Conservation (phyloP, 2,797 vertebrate genomes). For the Octomys mimax region DNA sequence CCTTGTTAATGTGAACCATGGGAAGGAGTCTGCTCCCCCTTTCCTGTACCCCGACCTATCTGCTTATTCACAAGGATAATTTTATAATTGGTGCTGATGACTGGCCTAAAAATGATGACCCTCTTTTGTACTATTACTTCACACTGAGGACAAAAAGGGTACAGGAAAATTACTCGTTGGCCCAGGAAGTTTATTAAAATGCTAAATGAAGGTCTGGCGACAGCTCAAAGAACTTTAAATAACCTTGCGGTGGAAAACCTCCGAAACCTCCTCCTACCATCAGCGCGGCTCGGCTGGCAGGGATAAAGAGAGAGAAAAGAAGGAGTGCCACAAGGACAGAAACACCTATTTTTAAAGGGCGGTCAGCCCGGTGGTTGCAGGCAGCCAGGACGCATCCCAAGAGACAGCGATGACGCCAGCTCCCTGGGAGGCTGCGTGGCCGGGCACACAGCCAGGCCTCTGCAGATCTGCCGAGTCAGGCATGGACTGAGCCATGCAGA, state of each 20-base stretch:
- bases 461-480: neutral
- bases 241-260: conserved; percentile 85
- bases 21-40: conserved; percentile 45
- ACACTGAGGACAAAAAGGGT: conserved; percentile 84
- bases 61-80: conserved; percentile 82
- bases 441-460: neutral
- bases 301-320: conserved; percentile 80
- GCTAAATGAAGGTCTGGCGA: conserved; percentile 86
- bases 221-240: conserved; percentile 86
- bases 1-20: conserved; percentile 58
- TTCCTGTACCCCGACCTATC: conserved; percentile 54
- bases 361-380: conserved; percentile 51
- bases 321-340: conserved; percentile 76
- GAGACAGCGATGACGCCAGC: neutral
- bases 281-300: conserved; percentile 76
- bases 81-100: conserved; percentile 84
- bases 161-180: conserved; percentile 86
- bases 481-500: neutral
- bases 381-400: conserved; percentile 22
- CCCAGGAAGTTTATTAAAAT: conserved; percentile 87
- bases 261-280: conserved; percentile 81
- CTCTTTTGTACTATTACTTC: conserved; percentile 85
- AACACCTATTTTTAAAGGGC: conserved; percentile 80
- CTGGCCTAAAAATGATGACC: conserved; percentile 84
- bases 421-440: neutral